Conservation (phyloP, 2,113 vertebrate genomes). For the Takifugu flavidus region DNA sequence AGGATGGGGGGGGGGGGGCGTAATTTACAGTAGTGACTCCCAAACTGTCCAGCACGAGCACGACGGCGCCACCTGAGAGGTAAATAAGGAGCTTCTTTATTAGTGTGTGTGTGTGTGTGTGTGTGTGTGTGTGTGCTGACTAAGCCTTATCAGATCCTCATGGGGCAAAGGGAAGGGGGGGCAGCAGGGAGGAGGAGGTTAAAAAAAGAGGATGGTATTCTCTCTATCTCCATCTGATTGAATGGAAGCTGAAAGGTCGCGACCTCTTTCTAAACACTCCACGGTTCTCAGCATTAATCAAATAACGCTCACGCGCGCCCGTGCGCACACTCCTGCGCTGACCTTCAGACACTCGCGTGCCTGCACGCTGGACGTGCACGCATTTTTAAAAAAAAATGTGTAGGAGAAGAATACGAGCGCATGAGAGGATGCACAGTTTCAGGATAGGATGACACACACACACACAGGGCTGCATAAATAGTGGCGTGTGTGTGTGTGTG, state of each 20-base stretch:
- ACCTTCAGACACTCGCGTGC: constrained; percentile 62
- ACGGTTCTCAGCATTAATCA: constrained; percentile 74
- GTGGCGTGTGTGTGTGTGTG: constrained; percentile 26
- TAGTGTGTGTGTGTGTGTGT: constrained; percentile 40
- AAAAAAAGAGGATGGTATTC: constrained; percentile 42
- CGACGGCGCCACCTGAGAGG: constrained; percentile 39
- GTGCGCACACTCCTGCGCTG: constrained; percentile 25
- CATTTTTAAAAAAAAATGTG: constrained; percentile 7
- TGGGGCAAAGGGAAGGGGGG: constrained; percentile 35
- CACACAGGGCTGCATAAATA: constrained; percentile 41
- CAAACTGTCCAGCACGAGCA: constrained; percentile 9
- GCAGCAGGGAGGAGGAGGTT: constrained; percentile 31
- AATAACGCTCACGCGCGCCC: constrained; percentile 55
- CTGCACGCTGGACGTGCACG: constrained; percentile 41
- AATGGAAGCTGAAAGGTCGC: constrained; percentile 72
- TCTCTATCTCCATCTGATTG: constrained; percentile 61
- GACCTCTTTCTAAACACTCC: constrained; percentile 73
- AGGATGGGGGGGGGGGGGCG: too few relatives aligned
- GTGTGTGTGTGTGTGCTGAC: constrained; percentile 49
- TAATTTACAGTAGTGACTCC: neutral
- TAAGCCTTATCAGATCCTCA: constrained; percentile 67
- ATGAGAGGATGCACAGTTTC: constrained; percentile 47
- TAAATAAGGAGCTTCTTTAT: constrained; percentile 54
- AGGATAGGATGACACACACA: constrained; percentile 50
- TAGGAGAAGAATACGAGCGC: constrained; percentile 19